Conservation (phyloP, 2,888 invertebrate genomes). For the Dione juno region DNA sequence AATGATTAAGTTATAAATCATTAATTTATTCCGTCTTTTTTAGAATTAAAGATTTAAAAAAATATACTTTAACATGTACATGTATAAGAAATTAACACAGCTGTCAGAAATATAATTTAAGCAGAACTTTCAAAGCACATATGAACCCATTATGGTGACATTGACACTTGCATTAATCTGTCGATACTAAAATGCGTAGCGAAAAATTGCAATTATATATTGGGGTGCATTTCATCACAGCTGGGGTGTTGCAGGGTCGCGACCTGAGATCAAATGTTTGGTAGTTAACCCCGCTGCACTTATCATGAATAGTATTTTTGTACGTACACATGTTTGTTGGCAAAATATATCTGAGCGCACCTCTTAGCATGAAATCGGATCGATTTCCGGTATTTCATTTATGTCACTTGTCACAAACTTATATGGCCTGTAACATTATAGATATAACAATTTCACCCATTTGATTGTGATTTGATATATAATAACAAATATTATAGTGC, state of each 20-base stretch:
- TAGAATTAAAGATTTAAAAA: neutral
- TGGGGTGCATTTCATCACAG: slow-evolving; percentile 69
- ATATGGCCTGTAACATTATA: too few relatives aligned
- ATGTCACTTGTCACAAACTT: too few relatives aligned
- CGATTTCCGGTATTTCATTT: neutral
- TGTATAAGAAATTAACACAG: neutral
- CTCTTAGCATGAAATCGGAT: neutral
- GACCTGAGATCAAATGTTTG: slow-evolving; percentile 64
- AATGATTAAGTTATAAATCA: too few relatives aligned
- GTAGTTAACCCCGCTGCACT: slow-evolving; percentile 50
- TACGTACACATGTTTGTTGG: slow-evolving; percentile 4
- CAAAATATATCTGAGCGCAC: neutral
- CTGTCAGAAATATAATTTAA: slow-evolving; percentile 8
- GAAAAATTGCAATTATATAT: slow-evolving; percentile 69
- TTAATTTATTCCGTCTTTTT: neutral
- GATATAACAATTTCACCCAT: too few relatives aligned
- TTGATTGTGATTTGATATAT: too few relatives aligned
- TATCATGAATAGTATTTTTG: slow-evolving; percentile 56
- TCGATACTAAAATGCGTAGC: slow-evolving; percentile 58
- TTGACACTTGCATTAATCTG: slow-evolving; percentile 40
- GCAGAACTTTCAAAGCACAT: slow-evolving; percentile 16
- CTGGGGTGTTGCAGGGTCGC: slow-evolving; percentile 61
- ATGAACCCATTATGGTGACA: slow-evolving; percentile 37
- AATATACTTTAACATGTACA: neutral
- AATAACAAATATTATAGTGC: too few relatives aligned